Base-by-base conservation (phyloP, 2,113 vertebrate species). In the Reinhardtius hippoglossoides region DNA sequence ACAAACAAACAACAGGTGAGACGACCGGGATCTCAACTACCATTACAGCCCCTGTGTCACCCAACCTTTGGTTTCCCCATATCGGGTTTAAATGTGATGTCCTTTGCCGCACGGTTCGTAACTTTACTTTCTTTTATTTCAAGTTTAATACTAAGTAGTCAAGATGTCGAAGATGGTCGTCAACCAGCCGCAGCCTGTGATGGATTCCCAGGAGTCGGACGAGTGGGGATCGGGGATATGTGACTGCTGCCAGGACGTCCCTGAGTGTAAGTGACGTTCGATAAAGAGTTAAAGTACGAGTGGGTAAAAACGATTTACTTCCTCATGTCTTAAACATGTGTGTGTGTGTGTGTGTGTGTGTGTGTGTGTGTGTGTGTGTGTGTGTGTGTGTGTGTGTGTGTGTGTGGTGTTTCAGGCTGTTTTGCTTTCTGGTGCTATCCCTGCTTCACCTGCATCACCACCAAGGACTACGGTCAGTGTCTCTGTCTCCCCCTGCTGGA, bases 401-500 rank as follows among this genome's bases (percentile, higher is more conserved):
- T 40, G 2, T 15, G 4, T 59, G 15, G n/a, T 65, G 55, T 3
- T 1, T 23, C 0, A 95, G 93, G 94, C 71, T 95, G 94, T 46
- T 93, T 9, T 10, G 62, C 62, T 4, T 65, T 65, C 62, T 65
- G 62, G 62, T 65, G 62, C 15, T 65, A 21, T 48, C 62, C 62
- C 21, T 65, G 62, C 62, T 65, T 65, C 21, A 42, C 62, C 42
- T 65, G 62, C 35, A 80, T 31, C 18, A 86, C 68, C 4, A 48
- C 80, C 21, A 85, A 42, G 27, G 26, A 62, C 0, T 93, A 92
- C 9, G 93, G 93, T 0, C 50, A 94, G 63, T 76, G 78, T 31
- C 87, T 94, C 8, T 95, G 94, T 67, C 91, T 94, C 67, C 94
- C 94, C 21, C 82, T 95, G 75, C 78, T 94, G 91, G 94, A 95